These are phyloP conservation scores for Heteromormyrus szaboi DNA, from an alignment of 2,797 vertebrate genomes.

Conservation along the genomic window DNA sequence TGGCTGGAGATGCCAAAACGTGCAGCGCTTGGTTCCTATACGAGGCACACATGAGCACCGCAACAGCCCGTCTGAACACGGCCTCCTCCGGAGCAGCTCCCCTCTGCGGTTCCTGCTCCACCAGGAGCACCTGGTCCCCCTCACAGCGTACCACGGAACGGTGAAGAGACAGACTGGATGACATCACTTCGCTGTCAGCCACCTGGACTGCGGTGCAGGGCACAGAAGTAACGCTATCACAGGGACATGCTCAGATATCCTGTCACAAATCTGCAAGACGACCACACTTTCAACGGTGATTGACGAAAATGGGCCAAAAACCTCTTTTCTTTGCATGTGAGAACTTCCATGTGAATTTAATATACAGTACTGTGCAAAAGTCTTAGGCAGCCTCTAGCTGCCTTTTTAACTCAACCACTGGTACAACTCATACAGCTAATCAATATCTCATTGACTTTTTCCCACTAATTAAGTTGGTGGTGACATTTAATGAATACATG, in stretches of 20 bases:
- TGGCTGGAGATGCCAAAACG: constrained; percentile 72
- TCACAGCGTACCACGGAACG: constrained; percentile 54
- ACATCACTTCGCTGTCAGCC: constrained; percentile 68
- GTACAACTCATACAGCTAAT: not conserved
- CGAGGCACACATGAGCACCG: constrained; percentile 72
- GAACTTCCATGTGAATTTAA: not conserved
- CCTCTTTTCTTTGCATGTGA: not conserved
- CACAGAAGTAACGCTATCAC: not conserved
- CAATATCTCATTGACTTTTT: not conserved
- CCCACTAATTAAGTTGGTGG: not conserved
- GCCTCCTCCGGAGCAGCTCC: constrained; percentile 55
- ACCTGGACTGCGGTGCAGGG: constrained; percentile 53
- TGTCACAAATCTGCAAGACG: not conserved
- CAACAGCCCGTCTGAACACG: constrained; percentile 54
- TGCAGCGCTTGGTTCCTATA: constrained; percentile 88
- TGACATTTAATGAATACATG: not conserved
- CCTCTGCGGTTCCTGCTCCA: constrained; percentile 49
- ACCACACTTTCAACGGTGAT: not conserved
- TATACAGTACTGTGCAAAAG: not conserved
- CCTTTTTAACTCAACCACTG: not conserved
- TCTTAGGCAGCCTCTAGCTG: not conserved
- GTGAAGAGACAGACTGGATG: constrained; percentile 66
- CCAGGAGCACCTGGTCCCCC: constrained; percentile 59
- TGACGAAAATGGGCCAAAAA: not conserved
- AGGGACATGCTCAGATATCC: not conserved